phyloP scores from a whole-genome alignment of 2,888 invertebrate species.

The Leptarthrus brevirostris region DNA sequence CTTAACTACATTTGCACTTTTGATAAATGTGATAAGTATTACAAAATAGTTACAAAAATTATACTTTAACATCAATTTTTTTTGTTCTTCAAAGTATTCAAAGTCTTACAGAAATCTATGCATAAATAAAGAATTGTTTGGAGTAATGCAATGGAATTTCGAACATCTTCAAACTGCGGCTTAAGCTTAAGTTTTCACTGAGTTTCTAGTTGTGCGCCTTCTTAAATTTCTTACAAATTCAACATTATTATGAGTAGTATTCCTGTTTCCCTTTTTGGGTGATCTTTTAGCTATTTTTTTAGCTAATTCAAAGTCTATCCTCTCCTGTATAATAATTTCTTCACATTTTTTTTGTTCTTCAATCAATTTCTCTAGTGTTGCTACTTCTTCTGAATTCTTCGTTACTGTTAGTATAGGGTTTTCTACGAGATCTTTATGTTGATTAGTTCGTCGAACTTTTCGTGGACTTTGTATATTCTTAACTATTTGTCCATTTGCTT shows the following conservation, averaged over 20 bases:
- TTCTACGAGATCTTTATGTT: background rate
- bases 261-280: background rate
- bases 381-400: background rate
- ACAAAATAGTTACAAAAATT: conserved; percentile 26
- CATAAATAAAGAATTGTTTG: too few relatives aligned
- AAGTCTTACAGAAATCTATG: too few relatives aligned
- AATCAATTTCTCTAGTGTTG: conserved; percentile 19
- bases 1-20: conserved; percentile 1
- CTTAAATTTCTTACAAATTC: background rate
- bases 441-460: background rate
- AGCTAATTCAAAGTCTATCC: conserved; percentile 51
- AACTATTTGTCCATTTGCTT: background rate
- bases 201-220: conserved; percentile 22
- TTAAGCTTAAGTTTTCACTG: conserved; percentile 3
- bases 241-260: conserved; percentile 13
- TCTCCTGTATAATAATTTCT: conserved; percentile 48
- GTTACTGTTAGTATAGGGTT: background rate
- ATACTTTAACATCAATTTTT: conserved; percentile 1
- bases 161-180: background rate
- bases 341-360: conserved; percentile 49
- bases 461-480: background rate
- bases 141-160: background rate
- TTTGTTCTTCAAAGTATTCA: too few relatives aligned
- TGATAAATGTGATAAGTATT: background rate
- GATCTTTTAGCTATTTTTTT: conserved; percentile 31